These are phyloP conservation scores for Lethenteron camtschaticum DNA, from an alignment of 2,113 vertebrate species.

Conservation along the genomic window DNA sequence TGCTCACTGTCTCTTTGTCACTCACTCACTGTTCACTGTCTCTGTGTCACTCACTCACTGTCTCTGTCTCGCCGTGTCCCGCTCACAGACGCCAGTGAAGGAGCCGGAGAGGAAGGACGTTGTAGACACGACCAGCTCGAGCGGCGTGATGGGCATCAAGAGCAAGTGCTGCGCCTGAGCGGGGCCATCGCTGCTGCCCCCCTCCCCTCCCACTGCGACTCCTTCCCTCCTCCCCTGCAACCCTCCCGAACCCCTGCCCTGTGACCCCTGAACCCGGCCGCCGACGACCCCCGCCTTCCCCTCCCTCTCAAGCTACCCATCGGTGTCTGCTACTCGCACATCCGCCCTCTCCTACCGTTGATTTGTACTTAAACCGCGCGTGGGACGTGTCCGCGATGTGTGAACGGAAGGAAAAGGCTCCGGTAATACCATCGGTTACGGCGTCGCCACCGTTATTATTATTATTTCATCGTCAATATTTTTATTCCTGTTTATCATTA, in stretches of 20 bases:
- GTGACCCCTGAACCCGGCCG: neutral
- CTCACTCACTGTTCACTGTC: neutral
- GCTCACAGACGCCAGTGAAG: neutral
- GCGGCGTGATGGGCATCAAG: neutral
- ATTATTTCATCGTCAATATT: too few species aligned
- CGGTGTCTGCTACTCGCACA: too few species aligned
- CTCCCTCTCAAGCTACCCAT: too few species aligned
- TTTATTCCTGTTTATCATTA: too few species aligned
- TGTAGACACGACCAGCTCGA: neutral
- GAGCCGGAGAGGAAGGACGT: constrained; percentile 3
- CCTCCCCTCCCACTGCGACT: neutral
- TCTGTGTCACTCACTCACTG: neutral
- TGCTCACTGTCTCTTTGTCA: neutral
- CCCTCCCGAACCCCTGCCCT: neutral
- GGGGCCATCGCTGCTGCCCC: neutral
- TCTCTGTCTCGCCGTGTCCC: neutral
- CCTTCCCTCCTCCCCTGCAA: neutral
- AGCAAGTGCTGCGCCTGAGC: constrained; percentile 1
- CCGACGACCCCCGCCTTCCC: neutral
- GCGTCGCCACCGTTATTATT: too few species aligned
- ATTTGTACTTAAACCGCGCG: too few species aligned
- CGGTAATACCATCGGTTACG: too few species aligned
- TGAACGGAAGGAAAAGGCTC: too few species aligned
- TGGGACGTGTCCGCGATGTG: too few species aligned
- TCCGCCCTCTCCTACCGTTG: too few species aligned